Base-by-base conservation (phyloP, 2,888 invertebrate genomes). In the Frankliniella fusca region DNA sequence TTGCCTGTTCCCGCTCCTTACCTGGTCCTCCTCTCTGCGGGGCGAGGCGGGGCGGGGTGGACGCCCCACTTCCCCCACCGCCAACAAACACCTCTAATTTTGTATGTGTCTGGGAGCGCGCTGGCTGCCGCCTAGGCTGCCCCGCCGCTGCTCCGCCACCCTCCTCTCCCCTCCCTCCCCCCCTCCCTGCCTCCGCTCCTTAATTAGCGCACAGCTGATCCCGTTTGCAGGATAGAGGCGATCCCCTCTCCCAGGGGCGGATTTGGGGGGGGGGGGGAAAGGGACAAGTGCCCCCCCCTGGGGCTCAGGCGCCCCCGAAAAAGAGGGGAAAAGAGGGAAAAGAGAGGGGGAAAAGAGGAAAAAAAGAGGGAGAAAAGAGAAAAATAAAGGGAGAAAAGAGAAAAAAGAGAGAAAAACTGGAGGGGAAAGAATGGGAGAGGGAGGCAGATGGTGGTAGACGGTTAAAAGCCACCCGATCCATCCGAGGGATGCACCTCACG, bases 1-100 rank as follows among this genome's bases (percentile, higher is more conserved):
- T 2, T 5, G 38, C 38, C 38, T 38, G 38, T 5, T 38, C 38
- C 38, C 3, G 38, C 38, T 38, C 38, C 38, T 38, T 38, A 38
- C 38, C 38, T 38, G 38, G 38, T 38, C 3, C 38, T n/a, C n/a
- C n/a, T n/a, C n/a, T 2, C 3, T 2, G 38, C 38, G 38, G 38
- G 38, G 38, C 38, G 38, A 5, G 38, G 38, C 38, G 38, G 38
- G 38, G 38, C 38, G 38, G 38, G 38, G 38, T 5, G 38, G 38
- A 38, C 38, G 3, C 38, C 5, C 5, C 38, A 38, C 38, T 38
- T 5, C 38, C 15, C 54, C 54, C 7, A 15, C 23, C 70, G 23
- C 70, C 27, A 76, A 76, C 70, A 76, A 76, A 76, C 70, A 76
- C 70, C 70, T 76, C 70, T 76, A 76, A 76, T 76, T 76, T 76